These are phyloP conservation scores for Prunella fulvescens DNA, from an alignment of 2,113 vertebrate species.

Conservation along the genomic window DNA sequence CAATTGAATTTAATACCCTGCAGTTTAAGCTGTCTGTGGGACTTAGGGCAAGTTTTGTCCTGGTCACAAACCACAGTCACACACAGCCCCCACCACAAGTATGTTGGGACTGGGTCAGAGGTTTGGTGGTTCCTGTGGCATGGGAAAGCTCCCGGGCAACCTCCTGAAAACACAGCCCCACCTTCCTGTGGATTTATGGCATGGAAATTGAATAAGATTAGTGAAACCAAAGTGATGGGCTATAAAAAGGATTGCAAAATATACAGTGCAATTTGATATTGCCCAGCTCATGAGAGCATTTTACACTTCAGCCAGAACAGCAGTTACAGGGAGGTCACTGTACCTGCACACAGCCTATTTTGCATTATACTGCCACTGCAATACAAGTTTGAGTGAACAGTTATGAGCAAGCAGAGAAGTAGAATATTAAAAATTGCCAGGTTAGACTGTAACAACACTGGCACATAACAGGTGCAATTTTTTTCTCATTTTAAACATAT, in stretches of 20 bases:
- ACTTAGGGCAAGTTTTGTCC: background rate
- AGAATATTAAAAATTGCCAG: background rate
- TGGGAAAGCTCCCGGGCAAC: background rate
- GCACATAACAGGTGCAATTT: background rate
- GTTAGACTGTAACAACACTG: background rate
- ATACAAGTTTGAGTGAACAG: background rate
- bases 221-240: background rate
- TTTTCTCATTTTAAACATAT: background rate
- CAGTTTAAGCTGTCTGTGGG: background rate
- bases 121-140: background rate
- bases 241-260: background rate
- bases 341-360: background rate
- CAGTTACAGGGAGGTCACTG: background rate
- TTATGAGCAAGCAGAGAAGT: background rate
- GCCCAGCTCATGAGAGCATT: fast-evolving
- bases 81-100: background rate
- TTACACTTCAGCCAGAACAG: background rate
- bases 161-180: background rate
- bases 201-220: background rate
- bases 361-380: background rate
- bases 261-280: background rate
- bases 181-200: background rate
- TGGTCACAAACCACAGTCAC: background rate
- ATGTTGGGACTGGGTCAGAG: constrained; percentile 4
- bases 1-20: background rate